Evolutionary conservation across 2,797 vertebrate species (phyloP).

Genomic region (Crenuchus spilurus): DNA sequence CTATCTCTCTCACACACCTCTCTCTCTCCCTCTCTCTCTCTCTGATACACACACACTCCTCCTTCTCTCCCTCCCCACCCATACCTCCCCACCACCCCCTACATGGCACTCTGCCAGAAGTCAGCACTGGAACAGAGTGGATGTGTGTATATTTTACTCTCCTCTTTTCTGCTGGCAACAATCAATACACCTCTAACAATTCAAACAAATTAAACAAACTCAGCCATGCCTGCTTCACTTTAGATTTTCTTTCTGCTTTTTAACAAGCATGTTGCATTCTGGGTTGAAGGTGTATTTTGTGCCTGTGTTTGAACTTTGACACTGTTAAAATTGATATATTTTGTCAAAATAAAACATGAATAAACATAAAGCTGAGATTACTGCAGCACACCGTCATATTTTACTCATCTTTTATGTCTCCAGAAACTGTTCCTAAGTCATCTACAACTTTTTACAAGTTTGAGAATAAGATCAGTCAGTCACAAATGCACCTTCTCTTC

Average conservation of each 20-base stretch:
- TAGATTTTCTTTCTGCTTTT: conserved; percentile 9
- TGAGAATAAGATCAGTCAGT: conserved; percentile 7
- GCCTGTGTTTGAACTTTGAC: background rate
- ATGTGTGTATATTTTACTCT: conserved; percentile 15
- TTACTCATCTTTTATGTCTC: no score
- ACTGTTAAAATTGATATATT: no score
- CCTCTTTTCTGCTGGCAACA: conserved; percentile 36
- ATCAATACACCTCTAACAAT: conserved; percentile 25
- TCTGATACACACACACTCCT: no score
- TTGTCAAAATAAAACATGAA: background rate
- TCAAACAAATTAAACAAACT: conserved; percentile 11
- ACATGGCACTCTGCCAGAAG: conserved; percentile 11
- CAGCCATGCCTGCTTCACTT: conserved; percentile 3
- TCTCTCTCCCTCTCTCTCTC: background rate
- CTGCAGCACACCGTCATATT: no score
- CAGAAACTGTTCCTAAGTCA: no score
- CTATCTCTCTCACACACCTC: background rate
- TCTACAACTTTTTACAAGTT: no score
- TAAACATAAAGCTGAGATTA: no score
- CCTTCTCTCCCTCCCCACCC: background rate
- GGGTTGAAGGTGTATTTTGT: background rate
- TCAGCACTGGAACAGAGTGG: conserved; percentile 27
- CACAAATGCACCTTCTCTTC: conserved; percentile 35
- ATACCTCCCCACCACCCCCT: background rate
- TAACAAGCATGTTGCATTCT: background rate